Base-by-base conservation (phyloP, 1,140 invertebrate species). In the Panulirus ornatus region DNA sequence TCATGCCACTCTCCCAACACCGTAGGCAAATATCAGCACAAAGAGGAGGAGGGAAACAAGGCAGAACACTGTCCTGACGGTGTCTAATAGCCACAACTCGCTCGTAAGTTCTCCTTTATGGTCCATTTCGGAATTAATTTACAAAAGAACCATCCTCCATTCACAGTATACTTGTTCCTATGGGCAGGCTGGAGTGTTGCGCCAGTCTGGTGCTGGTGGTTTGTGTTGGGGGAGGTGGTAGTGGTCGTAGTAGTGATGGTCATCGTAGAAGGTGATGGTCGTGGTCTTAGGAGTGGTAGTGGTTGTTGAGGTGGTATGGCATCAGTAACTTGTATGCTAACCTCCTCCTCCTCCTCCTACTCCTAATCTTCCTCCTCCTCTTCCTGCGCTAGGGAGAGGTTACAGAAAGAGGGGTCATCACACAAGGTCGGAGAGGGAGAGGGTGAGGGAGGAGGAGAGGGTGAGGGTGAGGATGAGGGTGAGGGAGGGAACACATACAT, bases 111-210 rank as follows among this genome's bases (percentile, higher is more conserved):
- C 44, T 6, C n/a, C 30, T 63, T 84, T 47, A 73, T 51, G n/a
- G 40, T 73, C 83, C 14, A 73, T 73, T 84, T 73, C 42, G 58
- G 82, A 84, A 84, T 84, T 84, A 84, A 84, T 84, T 84, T 84
- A 84, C 54, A 84, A 84, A 44, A 84, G 38, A 84, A 84, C 40
- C 6, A n/a, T 47, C 40, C 30, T 78, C 40, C 30, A 5, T 47
- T 47, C 44, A 6, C 14, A 5, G 5, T 0, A 11, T 47, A 16
- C 16, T 47, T 47, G 8, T 47, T 8, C 44, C 44, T 47, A 16
- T 47, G 5, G 5, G 14, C 44, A 14, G 44, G 44, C 44, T 47
- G 44, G 44, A 5, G 5, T 58, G 51, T 58, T 58, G 9, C 19
- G 51, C 22, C 2, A 2, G 51, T 58, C 2, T 58, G 51, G 8